Evolutionary conservation across 35 echinoderm and acorn worm species (phyloP), one percentile per base, ranked within the genome.

Genomic region (Acanthaster planci): DNA sequence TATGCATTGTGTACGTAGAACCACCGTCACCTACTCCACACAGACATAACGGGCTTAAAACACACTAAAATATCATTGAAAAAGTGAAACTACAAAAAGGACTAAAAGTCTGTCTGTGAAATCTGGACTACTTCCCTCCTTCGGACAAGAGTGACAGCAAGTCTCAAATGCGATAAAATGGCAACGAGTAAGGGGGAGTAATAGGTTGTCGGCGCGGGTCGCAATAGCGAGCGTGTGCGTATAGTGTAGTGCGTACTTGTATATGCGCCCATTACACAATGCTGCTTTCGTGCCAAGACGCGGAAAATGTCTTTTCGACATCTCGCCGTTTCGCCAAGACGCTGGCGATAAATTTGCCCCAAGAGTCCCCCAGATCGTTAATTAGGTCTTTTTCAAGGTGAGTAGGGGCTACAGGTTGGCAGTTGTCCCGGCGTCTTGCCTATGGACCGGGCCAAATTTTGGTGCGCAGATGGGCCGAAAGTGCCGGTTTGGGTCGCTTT

Each of bases 201-300:
- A 34, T 26, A 72, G 14, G 19, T 27, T 72, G 64, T 14, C 64
- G 64, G 34, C 23, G 64, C 64, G 64, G 30, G 64, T 26, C 64
- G 64, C n/a, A 31, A 34, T 72, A 8, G 26, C 18, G 64, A 72
- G 0, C 64, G 64, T 72, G 64, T 72, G 64, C 21, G 32, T 72
- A 72, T 72, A 72, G 64, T 72, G 64, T 72, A 72, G 10, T 26
- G 30, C 64, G 64, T 34, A 72, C 34, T 72, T 30, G 64, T 72
- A 72, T 72, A 72, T 72, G 64, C 64, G 64, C 64, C 23, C 30
- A 72, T 34, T 31, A 72, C 64, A 72, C 64, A 72, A 72, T 72
- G 64, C 64, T 72, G 64, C 30, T 72, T 72, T 72, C 64, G 64
- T 72, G 23, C 64, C 64, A 72, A 72, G 64, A 72, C 64, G 64